Evolutionary conservation across 1,140 invertebrate genomes (phyloP), one percentile per base, ranked within the genome.

Genomic region (Trichonephila clavata): DNA sequence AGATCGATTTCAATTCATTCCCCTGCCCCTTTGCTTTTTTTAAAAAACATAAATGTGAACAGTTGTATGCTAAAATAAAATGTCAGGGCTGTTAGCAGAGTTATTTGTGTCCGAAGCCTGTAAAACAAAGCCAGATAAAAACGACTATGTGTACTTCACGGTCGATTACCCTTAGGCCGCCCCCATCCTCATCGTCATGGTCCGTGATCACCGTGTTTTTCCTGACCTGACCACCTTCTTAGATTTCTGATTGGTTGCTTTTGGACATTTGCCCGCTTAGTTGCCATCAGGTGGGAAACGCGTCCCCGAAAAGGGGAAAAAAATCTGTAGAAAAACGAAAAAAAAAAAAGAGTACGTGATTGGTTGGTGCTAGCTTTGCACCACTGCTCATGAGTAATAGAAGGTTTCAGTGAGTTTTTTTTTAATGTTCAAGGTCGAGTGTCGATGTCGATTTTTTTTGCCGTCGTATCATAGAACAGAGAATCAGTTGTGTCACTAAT

Each of bases 141-240:
- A 77, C 71, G 71, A 77, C 71, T 27, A 57, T 57, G 50, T 91
- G 63, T 91, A 77, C 90, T 91, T 91, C 20, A 91, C 39, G 90
- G 57, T 91, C 90, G 90, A 91, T 91, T 91, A 91, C 57, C 77
- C 59, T 39, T 57, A 20, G 88, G 68, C 88, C 68, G 39, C 61
- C 86, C 63, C 86, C 39, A 89, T 71, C 65, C 63, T 20, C 27
- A 27, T 39, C 57, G 90, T 91, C 90, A 91, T 84, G 90, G 90
- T 91, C 90, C 18, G 14, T 91, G 90, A 84, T 21, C 90, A 39
- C 90, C 57, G 77, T 68, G 90, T 80, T 90, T 77, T 77, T 90
- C 88, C 60, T 80, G 88, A 65, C 60, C 90, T 91, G 90, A 84
- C 90, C 90, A 91, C 90, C 90, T 91, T 84, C 90, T 91, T 83